phyloP scores from a whole-genome alignment of 2,888 invertebrate species.

The Lasioglossum marginatum region DNA sequence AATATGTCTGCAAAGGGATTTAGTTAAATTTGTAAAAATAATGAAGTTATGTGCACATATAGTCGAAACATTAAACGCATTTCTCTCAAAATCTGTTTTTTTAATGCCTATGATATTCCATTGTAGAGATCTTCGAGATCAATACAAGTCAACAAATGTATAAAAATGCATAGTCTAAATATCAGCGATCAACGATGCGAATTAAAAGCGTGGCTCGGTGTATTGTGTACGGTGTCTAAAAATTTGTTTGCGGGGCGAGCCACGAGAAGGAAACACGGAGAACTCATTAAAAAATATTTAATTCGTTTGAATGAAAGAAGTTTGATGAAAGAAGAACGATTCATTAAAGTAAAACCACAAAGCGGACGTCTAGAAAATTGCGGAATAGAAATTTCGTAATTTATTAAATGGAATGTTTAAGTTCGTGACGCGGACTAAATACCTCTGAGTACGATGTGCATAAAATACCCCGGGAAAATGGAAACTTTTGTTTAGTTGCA shows the following conservation, averaged over 20 bases:
- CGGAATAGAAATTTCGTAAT: slow-evolving; percentile 3
- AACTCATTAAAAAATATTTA: neutral
- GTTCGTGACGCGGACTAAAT: neutral
- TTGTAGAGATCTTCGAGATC: neutral
- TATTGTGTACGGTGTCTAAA: neutral
- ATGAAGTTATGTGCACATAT: no score
- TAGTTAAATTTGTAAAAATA: no score
- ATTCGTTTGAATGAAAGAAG: slow-evolving; percentile 2
- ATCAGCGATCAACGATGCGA: neutral
- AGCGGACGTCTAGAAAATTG: neutral
- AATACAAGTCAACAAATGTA: no score
- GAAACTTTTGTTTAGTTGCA: neutral
- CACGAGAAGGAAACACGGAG: neutral
- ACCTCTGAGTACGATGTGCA: neutral
- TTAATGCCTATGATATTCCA: no score
- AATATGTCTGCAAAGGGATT: no score
- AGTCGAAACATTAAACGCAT: no score
- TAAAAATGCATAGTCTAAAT: neutral
- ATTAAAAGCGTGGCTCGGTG: neutral
- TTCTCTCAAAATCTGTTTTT: no score
- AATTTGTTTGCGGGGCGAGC: neutral
- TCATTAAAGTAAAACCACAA: neutral
- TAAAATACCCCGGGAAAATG: neutral
- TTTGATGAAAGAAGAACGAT: slow-evolving; percentile 2
- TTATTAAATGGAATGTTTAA: neutral